Evolutionary conservation across 2,797 vertebrate genomes (phyloP), one percentile per base, ranked within the genome.

Genomic region (Phaenicophaeus curvirostris): DNA sequence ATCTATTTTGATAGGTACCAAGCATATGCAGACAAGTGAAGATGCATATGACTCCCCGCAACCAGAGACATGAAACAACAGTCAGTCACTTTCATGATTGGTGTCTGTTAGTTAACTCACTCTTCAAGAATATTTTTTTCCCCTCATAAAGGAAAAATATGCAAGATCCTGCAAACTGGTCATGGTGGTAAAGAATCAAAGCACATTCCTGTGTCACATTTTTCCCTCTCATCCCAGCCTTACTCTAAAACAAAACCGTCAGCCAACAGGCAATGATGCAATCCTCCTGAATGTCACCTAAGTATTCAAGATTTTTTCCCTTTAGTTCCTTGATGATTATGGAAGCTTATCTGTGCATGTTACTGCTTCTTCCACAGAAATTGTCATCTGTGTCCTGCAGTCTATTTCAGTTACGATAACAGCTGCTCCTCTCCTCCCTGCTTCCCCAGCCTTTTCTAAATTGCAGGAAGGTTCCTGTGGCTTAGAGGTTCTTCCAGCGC

Each of bases 401-500:
- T 44, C 69, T 59, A 10, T 85, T 91, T 90, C 72, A 51, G 48
- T 31, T 65, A 68, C 6, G 25, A n/a, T 46, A 91, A 89, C 37
- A 57, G 91, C 79, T 89, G 80, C 59, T 91, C 62, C 58, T 86
- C 8, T 23, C 73, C 65, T 68, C 53, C 39, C 86, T 73, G 35
- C 58, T 89, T 68, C 54, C 44, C 42, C 62, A 87, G 19, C 42
- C 75, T 75, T 69, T 83, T 57, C 82, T 88, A 73, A 87, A 83
- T 77, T 59, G 20, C 44, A 85, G 65, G 30, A 9, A 58, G 58
- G 57, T 68, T 94, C 87, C 85, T 68, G 35, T 53, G 19, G 68
- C 85, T 89, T 95, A 58, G 25, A 57, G 6, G 21, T 82, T 94
- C 84, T 94, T 84, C 93, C 78, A 74, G 41, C 8, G 41, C 51